phyloP scores from a whole-genome alignment of 2,888 invertebrate genomes.

The Stramonita haemastoma region DNA sequence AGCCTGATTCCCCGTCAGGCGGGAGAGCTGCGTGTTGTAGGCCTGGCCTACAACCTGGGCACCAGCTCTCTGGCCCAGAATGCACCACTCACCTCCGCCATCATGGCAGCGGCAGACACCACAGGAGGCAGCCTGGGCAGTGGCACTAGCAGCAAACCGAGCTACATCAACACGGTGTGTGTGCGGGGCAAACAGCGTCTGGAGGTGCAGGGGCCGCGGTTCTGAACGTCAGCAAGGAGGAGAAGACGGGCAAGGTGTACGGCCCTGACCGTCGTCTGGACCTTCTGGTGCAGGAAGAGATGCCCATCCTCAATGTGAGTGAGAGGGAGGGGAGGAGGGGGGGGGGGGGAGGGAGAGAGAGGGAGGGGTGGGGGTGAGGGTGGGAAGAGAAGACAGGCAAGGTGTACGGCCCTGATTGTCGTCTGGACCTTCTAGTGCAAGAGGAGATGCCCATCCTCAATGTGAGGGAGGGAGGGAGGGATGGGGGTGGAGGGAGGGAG shows the following conservation, averaged over 20 bases:
- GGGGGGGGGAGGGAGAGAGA: slow-evolving; percentile 63
- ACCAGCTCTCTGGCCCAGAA: slow-evolving; percentile 59
- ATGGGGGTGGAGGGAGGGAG: too few relatives aligned
- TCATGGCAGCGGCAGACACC: slow-evolving; percentile 28
- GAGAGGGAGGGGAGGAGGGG: not conserved
- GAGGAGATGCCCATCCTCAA: too few relatives aligned
- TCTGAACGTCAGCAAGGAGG: slow-evolving; percentile 80
- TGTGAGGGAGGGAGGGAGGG: too few relatives aligned
- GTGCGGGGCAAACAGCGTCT: slow-evolving; percentile 77
- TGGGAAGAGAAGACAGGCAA: slow-evolving; percentile 80
- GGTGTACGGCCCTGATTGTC: slow-evolving; percentile 82
- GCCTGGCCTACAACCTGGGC: slow-evolving; percentile 84
- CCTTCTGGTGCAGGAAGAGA: slow-evolving; percentile 86
- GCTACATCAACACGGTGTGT: slow-evolving; percentile 65
- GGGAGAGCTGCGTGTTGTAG: slow-evolving; percentile 86
- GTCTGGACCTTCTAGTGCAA: slow-evolving; percentile 86
- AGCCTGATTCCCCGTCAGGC: slow-evolving; percentile 86
- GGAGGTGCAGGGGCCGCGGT: slow-evolving; percentile 80
- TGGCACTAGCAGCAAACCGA: slow-evolving; percentile 54
- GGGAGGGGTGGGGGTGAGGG: slow-evolving; percentile 80
- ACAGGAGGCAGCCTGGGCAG: not conserved
- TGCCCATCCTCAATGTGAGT: slow-evolving; percentile 88
- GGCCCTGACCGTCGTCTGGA: slow-evolving; percentile 84
- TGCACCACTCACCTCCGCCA: slow-evolving; percentile 39
- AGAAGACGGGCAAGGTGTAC: slow-evolving; percentile 79